These are phyloP conservation scores for Sericinus montela DNA, from an alignment of 2,888 invertebrate species.

Conservation along the genomic window DNA sequence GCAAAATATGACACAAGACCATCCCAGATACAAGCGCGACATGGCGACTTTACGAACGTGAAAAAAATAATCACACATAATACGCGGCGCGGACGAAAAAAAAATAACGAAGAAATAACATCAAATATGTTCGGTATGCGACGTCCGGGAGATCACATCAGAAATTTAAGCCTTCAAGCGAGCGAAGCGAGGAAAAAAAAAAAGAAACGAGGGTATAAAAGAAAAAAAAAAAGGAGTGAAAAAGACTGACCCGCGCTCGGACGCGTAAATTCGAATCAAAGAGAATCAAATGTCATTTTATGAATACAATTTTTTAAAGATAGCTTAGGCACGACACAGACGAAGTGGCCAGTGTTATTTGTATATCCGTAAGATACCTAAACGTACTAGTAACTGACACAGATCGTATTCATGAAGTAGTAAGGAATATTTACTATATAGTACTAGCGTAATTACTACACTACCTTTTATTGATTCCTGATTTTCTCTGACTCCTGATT, in stretches of 20 bases:
- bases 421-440: too few relatives aligned
- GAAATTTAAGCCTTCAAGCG: constrained; percentile 69
- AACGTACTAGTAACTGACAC: too few relatives aligned
- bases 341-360: too few relatives aligned
- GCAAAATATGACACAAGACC: neutral
- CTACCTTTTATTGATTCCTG: too few relatives aligned
- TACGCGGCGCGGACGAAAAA: constrained; percentile 29
- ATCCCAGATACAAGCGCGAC: neutral
- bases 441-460: too few relatives aligned
- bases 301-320: constrained; percentile 35
- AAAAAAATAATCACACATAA: constrained; percentile 42
- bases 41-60: constrained; percentile 38
- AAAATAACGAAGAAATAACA: constrained; percentile 50
- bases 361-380: too few relatives aligned
- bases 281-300: constrained; percentile 73
- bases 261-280: constrained; percentile 74
- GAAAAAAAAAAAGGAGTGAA: constrained; percentile 35
- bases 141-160: constrained; percentile 71
- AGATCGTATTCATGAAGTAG: too few relatives aligned
- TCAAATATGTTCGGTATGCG: constrained; percentile 77
- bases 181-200: constrained; percentile 48
- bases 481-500: too few relatives aligned
- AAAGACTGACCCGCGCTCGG: constrained; percentile 52
- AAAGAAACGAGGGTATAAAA: constrained; percentile 34
- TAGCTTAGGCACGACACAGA: constrained; percentile 9